Evolutionary conservation across 1,140 invertebrate species (phyloP).

Genomic region (Drosophila ambigua): DNA sequence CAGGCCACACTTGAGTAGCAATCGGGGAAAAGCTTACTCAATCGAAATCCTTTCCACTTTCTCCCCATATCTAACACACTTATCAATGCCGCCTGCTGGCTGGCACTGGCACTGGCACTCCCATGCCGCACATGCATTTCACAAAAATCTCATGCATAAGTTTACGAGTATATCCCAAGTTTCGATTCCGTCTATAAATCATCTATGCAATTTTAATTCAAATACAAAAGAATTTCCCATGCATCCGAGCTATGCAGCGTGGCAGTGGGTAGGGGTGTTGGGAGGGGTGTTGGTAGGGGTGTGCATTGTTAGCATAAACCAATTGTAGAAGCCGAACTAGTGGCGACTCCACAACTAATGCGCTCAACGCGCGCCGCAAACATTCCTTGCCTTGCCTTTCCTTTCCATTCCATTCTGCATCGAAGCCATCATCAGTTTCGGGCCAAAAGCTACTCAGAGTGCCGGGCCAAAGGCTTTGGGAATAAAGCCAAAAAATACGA

Average conservation of each 20-base stretch:
- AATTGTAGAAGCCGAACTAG: constrained; percentile 77
- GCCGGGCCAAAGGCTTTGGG: constrained; percentile 68
- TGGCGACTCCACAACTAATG: constrained; percentile 73
- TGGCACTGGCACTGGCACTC: not conserved
- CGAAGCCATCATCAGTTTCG: constrained; percentile 16
- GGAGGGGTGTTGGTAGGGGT: constrained; percentile 13
- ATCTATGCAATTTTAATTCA: constrained; percentile 79
- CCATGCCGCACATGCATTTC: constrained; percentile 26
- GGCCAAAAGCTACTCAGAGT: constrained; percentile 68
- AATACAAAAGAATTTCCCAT: constrained; percentile 75
- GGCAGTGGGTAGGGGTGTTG: not conserved
- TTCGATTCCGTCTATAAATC: constrained; percentile 69
- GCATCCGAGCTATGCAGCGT: constrained; percentile 35
- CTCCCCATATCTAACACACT: not conserved
- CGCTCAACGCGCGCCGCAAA: constrained; percentile 69
- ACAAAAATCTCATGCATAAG: constrained; percentile 74
- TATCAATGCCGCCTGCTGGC: constrained; percentile 37
- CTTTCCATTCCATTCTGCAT: not conserved
- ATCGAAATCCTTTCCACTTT: constrained; percentile 3
- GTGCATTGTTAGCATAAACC: constrained; percentile 76
- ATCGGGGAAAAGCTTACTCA: constrained; percentile 1
- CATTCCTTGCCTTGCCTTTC: constrained; percentile 2
- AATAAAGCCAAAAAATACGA: constrained; percentile 64
- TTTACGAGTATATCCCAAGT: constrained; percentile 41
- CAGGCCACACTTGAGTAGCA: not conserved